These are phyloP conservation scores for Ceriagrion tenellum DNA, from an alignment of 2,888 invertebrate genomes.

Conservation along the genomic window DNA sequence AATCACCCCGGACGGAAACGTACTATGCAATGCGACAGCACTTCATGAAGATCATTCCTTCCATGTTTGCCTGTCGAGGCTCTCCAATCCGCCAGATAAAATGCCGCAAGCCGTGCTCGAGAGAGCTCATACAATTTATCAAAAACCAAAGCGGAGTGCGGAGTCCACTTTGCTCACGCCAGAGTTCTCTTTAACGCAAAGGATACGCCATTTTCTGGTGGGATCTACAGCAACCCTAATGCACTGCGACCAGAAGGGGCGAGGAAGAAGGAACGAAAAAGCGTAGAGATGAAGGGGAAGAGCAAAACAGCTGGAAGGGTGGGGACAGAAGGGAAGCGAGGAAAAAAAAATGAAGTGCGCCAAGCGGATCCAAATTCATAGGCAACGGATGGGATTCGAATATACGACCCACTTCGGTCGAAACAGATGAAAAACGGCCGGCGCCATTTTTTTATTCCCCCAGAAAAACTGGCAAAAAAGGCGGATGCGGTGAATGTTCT, in stretches of 20 bases:
- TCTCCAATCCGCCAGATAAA: neutral
- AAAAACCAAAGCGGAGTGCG: neutral
- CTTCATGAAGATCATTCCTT: neutral
- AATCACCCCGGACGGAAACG: neutral
- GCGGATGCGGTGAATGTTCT: neutral
- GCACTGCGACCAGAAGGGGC: neutral
- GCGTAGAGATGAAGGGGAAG: too few relatives aligned
- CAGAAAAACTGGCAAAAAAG: neutral
- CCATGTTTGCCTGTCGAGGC: neutral
- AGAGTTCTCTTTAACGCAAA: neutral
- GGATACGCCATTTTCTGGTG: neutral
- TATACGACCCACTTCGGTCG: constrained; percentile 10
- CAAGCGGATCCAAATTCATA: neutral
- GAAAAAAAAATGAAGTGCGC: neutral
- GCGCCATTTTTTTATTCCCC: neutral
- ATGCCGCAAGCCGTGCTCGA: neutral
- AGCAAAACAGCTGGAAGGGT: neutral
- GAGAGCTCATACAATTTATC: neutral
- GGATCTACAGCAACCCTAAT: neutral
- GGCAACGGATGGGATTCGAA: constrained; percentile 2
- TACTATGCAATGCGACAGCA: neutral
- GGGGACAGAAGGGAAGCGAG: neutral
- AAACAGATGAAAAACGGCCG: neutral
- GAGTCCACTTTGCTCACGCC: neutral
- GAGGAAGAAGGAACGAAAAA: neutral